These are phyloP conservation scores for Eudyptes chrysolophus DNA, from an alignment of 2,113 vertebrate species.

Conservation along the genomic window DNA sequence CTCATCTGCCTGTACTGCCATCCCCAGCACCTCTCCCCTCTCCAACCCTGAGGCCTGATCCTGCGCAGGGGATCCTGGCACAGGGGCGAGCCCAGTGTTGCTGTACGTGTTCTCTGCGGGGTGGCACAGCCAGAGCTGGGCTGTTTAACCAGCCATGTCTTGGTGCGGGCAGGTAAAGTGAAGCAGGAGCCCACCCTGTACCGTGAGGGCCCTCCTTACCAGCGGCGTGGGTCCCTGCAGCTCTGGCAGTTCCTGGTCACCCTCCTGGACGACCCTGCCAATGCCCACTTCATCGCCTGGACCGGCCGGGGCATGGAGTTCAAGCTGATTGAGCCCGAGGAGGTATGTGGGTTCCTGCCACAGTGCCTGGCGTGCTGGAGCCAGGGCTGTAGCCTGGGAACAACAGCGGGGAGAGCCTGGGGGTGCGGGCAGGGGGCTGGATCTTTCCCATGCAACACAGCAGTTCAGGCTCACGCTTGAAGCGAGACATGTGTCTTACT, in stretches of 20 bases:
- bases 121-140: background rate
- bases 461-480: accelerated
- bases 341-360: conserved; percentile 70
- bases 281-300: conserved; percentile 96
- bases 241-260: conserved; percentile 98
- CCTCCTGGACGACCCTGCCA: conserved; percentile 92
- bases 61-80: accelerated
- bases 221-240: conserved; percentile 93
- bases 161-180: conserved; percentile 81
- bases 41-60: background rate
- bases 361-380: accelerated
- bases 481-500: accelerated
- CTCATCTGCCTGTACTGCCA: background rate
- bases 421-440: no score
- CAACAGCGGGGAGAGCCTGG: background rate
- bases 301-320: conserved; percentile 98
- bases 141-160: background rate
- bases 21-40: background rate
- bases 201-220: conserved; percentile 91
- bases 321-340: conserved; percentile 95
- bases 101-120: accelerated
- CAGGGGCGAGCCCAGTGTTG: accelerated
- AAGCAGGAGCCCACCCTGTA: conserved; percentile 92
- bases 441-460: background rate
- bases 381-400: background rate